phyloP scores from a whole-genome alignment of 2,113 vertebrate species.

The Pimephales promelas region DNA sequence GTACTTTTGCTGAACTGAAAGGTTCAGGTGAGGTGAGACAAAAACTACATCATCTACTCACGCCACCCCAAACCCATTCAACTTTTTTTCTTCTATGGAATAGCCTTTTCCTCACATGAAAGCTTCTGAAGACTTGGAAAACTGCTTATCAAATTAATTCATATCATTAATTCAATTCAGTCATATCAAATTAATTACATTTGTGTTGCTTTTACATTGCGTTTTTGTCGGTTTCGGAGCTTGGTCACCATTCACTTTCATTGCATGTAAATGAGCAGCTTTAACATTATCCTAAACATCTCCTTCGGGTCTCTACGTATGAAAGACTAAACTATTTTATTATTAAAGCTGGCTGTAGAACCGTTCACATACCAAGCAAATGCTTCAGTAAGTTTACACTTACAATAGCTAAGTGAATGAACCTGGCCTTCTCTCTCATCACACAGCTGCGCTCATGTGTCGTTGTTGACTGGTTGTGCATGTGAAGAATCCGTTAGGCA shows the following conservation, averaged over 20 bases:
- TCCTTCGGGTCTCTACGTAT: neutral
- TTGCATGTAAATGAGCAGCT: too few species aligned
- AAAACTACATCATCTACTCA: neutral
- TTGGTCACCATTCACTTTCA: neutral
- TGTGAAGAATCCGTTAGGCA: neutral
- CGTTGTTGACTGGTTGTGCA: slow-evolving; percentile 8
- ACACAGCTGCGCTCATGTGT: slow-evolving; percentile 14
- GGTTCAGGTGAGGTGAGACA: too few species aligned
- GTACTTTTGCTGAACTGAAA: neutral
- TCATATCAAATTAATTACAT: neutral
- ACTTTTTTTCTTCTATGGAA: neutral
- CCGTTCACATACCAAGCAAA: neutral
- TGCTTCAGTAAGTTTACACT: neutral
- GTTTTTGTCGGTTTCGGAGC: neutral
- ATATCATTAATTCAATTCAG: too few species aligned
- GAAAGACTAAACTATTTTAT: neutral
- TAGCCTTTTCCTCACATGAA: neutral
- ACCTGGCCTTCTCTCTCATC: neutral
- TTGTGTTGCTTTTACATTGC: neutral
- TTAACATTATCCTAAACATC: too few species aligned
- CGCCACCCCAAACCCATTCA: neutral
- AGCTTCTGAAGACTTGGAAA: neutral
- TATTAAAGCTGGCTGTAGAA: neutral
- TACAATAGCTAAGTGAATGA: slow-evolving; percentile 3
- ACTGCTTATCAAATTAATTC: neutral